phyloP scores from a whole-genome alignment of 2,888 invertebrate genomes.

The Falcaria lacertinaria region DNA sequence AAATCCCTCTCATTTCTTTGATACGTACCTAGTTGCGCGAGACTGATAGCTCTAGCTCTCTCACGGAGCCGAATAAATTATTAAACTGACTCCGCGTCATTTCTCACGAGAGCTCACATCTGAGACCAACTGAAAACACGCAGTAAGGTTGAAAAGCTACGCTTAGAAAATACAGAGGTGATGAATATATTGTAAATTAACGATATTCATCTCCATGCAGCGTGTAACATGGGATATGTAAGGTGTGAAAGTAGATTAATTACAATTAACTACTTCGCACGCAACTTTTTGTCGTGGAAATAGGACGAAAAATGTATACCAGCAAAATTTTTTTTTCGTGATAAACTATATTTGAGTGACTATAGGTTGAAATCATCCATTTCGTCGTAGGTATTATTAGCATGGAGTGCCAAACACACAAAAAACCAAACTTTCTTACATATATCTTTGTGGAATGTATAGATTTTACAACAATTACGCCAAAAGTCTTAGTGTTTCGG shows the following conservation, averaged over 20 bases:
- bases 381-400: too few species aligned
- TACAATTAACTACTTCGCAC: too few species aligned
- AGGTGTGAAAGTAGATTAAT: conserved; percentile 2
- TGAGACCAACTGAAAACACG: conserved; percentile 22
- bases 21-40: background rate
- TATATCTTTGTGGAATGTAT: too few species aligned
- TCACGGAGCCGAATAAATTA: conserved; percentile 44
- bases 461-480: too few species aligned
- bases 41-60: conserved; percentile 44
- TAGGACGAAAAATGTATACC: too few species aligned
- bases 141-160: background rate
- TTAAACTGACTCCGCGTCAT: conserved; percentile 37
- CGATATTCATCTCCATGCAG: conserved; percentile 3
- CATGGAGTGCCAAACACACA: too few species aligned
- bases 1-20: conserved; percentile 23
- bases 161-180: background rate
- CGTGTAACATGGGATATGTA: conserved; percentile 2
- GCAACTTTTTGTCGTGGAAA: too few species aligned
- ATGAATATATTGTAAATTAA: background rate
- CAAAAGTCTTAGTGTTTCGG: too few species aligned
- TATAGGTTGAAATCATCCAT: too few species aligned
- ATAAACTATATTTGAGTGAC: too few species aligned
- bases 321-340: too few species aligned
- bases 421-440: too few species aligned
- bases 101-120: conserved; percentile 36